A percentile compares a stretch with the other conserved stretches of the same genome.
These are phyloP conservation scores for Polyergus mexicanus DNA, from an alignment of 1,140 invertebrate species.

Conservation along the genomic window DNA sequence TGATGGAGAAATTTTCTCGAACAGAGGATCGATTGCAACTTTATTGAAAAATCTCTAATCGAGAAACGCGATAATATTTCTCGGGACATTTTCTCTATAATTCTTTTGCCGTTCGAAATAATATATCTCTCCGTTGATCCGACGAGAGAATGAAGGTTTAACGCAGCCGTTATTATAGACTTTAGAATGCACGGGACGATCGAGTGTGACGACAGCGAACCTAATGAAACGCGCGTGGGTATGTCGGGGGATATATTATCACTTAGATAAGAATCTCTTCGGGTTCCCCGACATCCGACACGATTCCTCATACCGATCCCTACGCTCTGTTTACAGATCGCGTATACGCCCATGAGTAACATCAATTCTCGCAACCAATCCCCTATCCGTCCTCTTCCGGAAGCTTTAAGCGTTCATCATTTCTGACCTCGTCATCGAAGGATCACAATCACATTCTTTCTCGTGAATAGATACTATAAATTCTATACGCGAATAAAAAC, in stretches of 20 bases:
- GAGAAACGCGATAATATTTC: not conserved
- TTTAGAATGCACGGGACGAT: not conserved
- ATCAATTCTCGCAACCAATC: conserved; percentile 23
- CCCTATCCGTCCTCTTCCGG: not conserved
- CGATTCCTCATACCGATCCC: conserved; percentile 44
- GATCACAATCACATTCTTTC: not conserved
- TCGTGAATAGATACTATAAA: not conserved
- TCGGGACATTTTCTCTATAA: not conserved
- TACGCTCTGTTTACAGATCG: conserved; percentile 51
- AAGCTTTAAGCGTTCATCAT: conserved; percentile 11
- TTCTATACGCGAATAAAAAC: not conserved
- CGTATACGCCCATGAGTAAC: conserved; percentile 31
- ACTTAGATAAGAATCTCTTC: conserved; percentile 66
- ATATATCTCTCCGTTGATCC: not conserved
- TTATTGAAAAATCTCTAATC: not conserved
- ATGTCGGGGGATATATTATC: conserved; percentile 34
- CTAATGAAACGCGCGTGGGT: conserved; percentile 31
- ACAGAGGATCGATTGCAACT: not conserved
- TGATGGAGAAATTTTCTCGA: not conserved
- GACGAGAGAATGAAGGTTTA: conserved; percentile 6
- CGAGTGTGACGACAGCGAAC: not conserved
- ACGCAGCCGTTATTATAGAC: conserved; percentile 10
- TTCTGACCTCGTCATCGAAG: not conserved
- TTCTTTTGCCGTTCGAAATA: not conserved
- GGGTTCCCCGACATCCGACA: conserved; percentile 52